Evolutionary conservation across 2,888 invertebrate genomes (phyloP), one percentile per base, ranked within the genome.

Genomic region (Tinea semifulvella): DNA sequence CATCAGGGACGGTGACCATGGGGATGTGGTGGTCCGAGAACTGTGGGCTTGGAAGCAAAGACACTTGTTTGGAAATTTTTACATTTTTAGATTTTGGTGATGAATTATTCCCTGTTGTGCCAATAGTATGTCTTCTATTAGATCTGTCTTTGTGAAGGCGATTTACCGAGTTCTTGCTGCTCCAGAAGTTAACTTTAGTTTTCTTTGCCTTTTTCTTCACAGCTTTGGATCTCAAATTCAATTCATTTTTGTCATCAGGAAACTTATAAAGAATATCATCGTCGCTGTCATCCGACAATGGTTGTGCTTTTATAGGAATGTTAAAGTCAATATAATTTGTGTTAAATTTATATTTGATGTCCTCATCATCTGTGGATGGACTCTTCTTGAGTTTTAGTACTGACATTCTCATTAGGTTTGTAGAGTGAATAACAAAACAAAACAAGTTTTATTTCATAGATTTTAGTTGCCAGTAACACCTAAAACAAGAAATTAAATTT

Each of bases 1-100:
- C 80, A 64, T 80, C 80, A 1, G 80, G 80, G 2, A 80, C 80
- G 0, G 80, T 75, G 0, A 80, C 75, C 80, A 80, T 80, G 1
- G 80, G 80, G 27, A 73, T 62, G 61, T 79, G 76, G 46, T 77
- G 72, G 3, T 79, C 80, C 22, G 67, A 68, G 52, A 79, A 77
- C 13, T 75, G 50, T 3, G 80, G 79, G 3, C 77, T 69, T 0
- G 79, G 80, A 4, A 80, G 58, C 50, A 79, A 77, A 43, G 79
- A 79, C 10, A 80, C 79, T 42, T 62, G 65, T 55, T 80, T 80
- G 20, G 11, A 8, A 8, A n/a, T n/a, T n/a, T n/a, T n/a, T n/a
- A n/a, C n/a, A n/a, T n/a, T n/a, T n/a, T n/a, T n/a, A n/a, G n/a
- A n/a, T n/a, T n/a, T 22, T 4, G 11, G 13, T 5, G 5, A 10